Evolutionary conservation across 2,113 vertebrate genomes (phyloP).

Genomic region (Theropithecus gelada): DNA sequence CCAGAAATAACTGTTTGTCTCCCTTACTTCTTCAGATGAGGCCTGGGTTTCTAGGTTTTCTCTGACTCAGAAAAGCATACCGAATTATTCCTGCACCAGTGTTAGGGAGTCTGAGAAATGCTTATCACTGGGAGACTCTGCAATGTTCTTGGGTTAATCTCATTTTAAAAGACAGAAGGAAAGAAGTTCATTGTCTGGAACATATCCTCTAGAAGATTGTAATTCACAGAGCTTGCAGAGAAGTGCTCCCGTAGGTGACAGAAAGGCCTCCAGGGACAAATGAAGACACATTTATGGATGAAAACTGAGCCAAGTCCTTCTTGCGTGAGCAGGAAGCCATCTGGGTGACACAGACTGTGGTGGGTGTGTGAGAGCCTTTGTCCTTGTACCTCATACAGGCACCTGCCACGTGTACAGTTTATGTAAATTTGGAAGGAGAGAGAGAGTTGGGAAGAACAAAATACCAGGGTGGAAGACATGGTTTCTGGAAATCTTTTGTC

Average conservation of each 20-base stretch:
- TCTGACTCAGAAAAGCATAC: neutral
- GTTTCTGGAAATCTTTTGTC: slow-evolving; percentile 14
- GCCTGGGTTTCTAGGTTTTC: neutral
- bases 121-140: neutral
- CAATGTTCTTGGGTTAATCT: slow-evolving; percentile 35
- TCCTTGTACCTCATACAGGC: neutral
- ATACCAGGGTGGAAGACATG: neutral
- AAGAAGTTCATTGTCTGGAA: slow-evolving; percentile 62
- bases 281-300: slow-evolving; percentile 60
- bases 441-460: neutral
- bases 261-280: slow-evolving; percentile 54
- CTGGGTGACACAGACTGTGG: slow-evolving; percentile 67
- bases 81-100: neutral
- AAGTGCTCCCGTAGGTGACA: slow-evolving; percentile 58
- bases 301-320: slow-evolving; percentile 59
- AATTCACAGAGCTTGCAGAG: slow-evolving; percentile 37
- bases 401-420: neutral
- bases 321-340: slow-evolving; percentile 67
- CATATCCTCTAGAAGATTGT: slow-evolving; percentile 49
- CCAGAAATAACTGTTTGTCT: neutral
- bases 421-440: neutral
- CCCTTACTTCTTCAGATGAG: neutral
- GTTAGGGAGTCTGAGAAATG: neutral
- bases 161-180: slow-evolving; percentile 61
- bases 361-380: neutral